phyloP scores from a whole-genome alignment of 2,113 vertebrate genomes.

The Orcinus orca region DNA sequence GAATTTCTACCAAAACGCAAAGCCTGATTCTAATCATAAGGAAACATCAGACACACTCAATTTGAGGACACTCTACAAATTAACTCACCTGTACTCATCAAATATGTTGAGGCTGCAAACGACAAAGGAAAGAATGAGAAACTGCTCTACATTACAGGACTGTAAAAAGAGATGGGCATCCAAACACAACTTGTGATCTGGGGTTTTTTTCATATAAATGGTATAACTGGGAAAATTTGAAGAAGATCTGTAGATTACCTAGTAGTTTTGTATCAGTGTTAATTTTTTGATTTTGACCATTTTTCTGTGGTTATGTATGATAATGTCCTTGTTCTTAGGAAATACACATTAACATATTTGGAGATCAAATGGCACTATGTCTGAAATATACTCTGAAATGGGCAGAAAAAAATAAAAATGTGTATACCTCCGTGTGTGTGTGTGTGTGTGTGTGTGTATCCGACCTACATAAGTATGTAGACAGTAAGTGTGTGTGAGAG shows the following conservation, averaged over 20 bases:
- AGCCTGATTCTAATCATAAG: background rate
- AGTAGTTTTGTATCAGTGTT: background rate
- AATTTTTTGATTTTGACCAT: background rate
- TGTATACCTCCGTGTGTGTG: background rate
- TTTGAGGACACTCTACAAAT: background rate
- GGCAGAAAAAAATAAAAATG: background rate
- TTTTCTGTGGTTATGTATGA: background rate
- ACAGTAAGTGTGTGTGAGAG: too few relatives aligned
- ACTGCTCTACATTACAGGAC: background rate
- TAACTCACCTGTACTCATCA: background rate
- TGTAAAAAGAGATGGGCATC: background rate
- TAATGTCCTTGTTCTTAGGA: background rate
- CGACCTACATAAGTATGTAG: accelerated
- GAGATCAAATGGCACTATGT: background rate
- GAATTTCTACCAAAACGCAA: background rate
- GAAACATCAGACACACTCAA: background rate
- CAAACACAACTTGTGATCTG: background rate
- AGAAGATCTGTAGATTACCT: background rate
- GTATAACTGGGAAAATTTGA: background rate
- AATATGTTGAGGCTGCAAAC: background rate
- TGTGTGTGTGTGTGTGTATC: background rate
- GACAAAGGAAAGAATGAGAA: background rate
- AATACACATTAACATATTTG: background rate
- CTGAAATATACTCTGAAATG: background rate
- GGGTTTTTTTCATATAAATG: background rate